These are phyloP conservation scores for Geophilus truncorum DNA, from an alignment of 2,888 invertebrate genomes.

Conservation along the genomic window DNA sequence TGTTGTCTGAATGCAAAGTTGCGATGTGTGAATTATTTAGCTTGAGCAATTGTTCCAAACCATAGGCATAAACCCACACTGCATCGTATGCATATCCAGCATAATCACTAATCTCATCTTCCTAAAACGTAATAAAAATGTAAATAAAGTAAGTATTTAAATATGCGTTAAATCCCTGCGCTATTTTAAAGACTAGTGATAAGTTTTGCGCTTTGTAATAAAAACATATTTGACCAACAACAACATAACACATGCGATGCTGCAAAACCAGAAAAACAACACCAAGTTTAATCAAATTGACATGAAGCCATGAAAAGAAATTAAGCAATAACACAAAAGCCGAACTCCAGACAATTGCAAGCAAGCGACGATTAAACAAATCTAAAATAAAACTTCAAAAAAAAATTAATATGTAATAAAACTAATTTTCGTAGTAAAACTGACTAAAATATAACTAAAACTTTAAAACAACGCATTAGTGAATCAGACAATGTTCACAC, in stretches of 20 bases:
- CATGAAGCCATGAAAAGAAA: neutral
- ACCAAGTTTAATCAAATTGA: neutral
- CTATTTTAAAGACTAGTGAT: too few species aligned
- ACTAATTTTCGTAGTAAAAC: neutral
- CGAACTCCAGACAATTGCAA: neutral
- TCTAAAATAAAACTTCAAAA: neutral
- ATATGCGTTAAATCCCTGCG: too few species aligned
- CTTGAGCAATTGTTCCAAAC: slow-evolving; percentile 60
- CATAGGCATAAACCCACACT: slow-evolving; percentile 72
- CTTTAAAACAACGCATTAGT: neutral
- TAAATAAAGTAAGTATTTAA: neutral
- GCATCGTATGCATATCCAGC: slow-evolving; percentile 75
- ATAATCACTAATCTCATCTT: slow-evolving; percentile 56
- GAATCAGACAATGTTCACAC: neutral
- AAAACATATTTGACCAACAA: too few species aligned
- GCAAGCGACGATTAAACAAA: neutral
- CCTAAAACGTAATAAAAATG: slow-evolving; percentile 17
- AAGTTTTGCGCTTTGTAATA: neutral
- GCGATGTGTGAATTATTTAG: slow-evolving; percentile 54
- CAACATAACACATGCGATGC: neutral
- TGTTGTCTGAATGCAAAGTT: slow-evolving; percentile 42
- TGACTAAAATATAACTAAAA: neutral
- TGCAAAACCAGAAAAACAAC: neutral
- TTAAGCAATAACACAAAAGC: neutral
- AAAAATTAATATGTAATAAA: neutral